phyloP scores from a whole-genome alignment of 2,888 invertebrate genomes.

The Cyaniris semiargus region DNA sequence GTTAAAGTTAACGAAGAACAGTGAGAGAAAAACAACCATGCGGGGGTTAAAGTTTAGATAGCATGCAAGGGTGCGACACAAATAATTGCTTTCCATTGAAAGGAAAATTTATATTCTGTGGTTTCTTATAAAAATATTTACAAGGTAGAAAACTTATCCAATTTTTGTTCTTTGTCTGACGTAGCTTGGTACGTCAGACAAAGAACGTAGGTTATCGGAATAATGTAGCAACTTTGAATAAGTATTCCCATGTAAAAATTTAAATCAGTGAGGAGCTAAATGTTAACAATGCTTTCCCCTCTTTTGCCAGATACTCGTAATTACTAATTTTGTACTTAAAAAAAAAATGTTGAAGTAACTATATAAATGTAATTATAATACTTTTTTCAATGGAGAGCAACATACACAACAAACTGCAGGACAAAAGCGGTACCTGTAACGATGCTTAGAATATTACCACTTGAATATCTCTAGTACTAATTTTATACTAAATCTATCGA shows the following conservation, averaged over 20 bases:
- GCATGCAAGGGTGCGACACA: slow-evolving; percentile 19
- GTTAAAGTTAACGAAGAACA: slow-evolving; percentile 22
- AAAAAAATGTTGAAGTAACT: too few relatives aligned
- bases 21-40: slow-evolving; percentile 16
- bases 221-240: not conserved
- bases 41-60: not conserved
- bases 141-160: not conserved
- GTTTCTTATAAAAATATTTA: not conserved
- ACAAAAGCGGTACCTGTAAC: slow-evolving; percentile 33
- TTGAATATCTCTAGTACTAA: slow-evolving; percentile 49
- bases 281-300: not conserved
- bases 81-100: slow-evolving; percentile 26
- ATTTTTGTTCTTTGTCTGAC: not conserved
- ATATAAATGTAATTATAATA: not conserved
- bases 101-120: not conserved
- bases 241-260: not conserved
- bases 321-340: not conserved
- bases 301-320: not conserved
- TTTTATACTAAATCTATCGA: slow-evolving; percentile 31
- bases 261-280: not conserved
- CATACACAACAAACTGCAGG: slow-evolving; percentile 26
- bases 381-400: slow-evolving; percentile 16
- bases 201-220: too few relatives aligned
- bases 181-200: not conserved
- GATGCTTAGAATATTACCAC: slow-evolving; percentile 52